Percentiles rank a stretch among this genome's conserved stretches.
Evolutionary conservation across 2,113 vertebrate genomes (phyloP).

Genomic region (Elaphurus davidianus): DNA sequence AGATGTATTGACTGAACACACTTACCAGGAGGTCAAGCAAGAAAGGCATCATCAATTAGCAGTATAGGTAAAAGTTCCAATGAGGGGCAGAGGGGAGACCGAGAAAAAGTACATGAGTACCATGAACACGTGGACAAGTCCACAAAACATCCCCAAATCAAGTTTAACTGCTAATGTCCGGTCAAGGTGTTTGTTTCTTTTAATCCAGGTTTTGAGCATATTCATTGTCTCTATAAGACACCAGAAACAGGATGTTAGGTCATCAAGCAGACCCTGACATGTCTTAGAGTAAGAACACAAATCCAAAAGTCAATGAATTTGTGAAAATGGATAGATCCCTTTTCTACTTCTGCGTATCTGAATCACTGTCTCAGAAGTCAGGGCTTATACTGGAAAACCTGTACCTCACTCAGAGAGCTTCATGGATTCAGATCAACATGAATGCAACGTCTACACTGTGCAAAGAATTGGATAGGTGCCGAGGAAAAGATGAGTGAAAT

Average conservation of each 20-base stretch:
- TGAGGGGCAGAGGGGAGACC: accelerated
- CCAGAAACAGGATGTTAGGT: background rate
- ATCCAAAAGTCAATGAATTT: background rate
- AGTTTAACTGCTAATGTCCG: background rate
- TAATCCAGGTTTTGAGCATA: background rate
- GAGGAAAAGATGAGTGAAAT: background rate
- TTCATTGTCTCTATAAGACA: background rate
- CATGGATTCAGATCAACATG: background rate
- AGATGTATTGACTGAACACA: background rate
- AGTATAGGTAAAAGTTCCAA: background rate
- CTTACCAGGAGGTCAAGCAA: background rate
- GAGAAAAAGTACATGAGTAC: background rate
- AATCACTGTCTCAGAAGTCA: background rate
- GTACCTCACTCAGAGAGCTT: background rate
- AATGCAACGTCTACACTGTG: background rate
- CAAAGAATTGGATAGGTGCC: background rate
- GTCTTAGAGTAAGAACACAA: background rate
- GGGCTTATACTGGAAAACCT: background rate
- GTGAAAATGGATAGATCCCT: background rate
- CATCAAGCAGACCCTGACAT: background rate
- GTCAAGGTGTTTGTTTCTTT: background rate
- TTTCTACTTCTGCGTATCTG: background rate
- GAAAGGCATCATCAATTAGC: background rate
- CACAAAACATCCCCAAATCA: background rate
- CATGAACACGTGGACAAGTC: background rate